These are phyloP conservation scores for Acromyrmex charruanus DNA, from an alignment of 1,140 invertebrate genomes.

Conservation along the genomic window DNA sequence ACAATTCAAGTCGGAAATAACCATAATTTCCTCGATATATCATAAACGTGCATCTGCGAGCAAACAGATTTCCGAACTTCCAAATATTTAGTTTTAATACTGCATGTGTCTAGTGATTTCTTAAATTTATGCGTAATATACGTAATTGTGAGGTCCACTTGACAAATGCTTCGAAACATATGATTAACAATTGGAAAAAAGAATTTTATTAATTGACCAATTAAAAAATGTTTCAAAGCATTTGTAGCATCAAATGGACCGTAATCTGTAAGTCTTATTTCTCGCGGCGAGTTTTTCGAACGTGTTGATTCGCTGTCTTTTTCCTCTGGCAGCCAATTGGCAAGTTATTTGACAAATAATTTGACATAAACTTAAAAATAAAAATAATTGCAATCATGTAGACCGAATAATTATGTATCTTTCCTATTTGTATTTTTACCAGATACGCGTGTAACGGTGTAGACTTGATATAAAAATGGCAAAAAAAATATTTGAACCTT, in stretches of 20 bases:
- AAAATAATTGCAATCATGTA: background rate
- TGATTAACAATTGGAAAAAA: too few species aligned
- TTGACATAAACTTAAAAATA: background rate
- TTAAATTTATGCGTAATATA: background rate
- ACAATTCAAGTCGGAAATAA: conserved; percentile 40
- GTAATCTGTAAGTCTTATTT: background rate
- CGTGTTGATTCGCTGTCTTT: background rate
- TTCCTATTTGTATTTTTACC: background rate
- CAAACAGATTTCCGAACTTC: background rate
- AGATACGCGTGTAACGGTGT: background rate
- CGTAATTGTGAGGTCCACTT: too few species aligned
- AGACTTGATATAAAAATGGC: background rate
- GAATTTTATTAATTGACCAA: too few species aligned
- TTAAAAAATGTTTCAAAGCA: too few species aligned
- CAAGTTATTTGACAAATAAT: background rate
- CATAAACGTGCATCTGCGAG: background rate
- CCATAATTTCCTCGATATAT: background rate
- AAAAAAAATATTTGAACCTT: conserved; percentile 12
- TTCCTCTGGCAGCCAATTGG: background rate
- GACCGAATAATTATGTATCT: background rate
- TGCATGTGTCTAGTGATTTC: background rate
- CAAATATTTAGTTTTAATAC: background rate
- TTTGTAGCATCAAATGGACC: too few species aligned
- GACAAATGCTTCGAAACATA: too few species aligned
- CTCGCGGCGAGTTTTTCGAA: background rate